phyloP scores from a whole-genome alignment of 1,140 invertebrate genomes.

The Drosophila subobscura region DNA sequence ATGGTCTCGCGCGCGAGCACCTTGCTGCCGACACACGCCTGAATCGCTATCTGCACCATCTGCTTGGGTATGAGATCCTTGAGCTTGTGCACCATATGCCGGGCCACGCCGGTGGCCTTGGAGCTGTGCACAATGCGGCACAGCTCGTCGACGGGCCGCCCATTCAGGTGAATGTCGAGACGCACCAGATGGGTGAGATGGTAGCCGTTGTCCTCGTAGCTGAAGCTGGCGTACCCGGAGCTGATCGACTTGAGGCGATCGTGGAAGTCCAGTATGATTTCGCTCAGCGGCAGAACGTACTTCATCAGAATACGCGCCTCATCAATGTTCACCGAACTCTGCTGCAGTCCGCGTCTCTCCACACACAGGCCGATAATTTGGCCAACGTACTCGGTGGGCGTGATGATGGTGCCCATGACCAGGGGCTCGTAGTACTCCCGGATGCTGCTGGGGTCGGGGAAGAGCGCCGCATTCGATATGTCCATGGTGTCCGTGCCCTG shows the following conservation, averaged over 20 bases:
- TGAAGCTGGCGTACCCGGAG: slow-evolving; percentile 98
- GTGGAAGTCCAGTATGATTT: slow-evolving; percentile 98
- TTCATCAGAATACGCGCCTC: slow-evolving; percentile 91
- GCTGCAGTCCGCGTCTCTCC: slow-evolving; percentile 91
- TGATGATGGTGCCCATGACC: slow-evolving; percentile 94
- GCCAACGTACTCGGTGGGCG: slow-evolving; percentile 90
- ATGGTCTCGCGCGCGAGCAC: slow-evolving; percentile 94
- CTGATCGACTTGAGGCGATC: slow-evolving; percentile 94
- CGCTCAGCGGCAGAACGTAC: slow-evolving; percentile 94
- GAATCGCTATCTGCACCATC: slow-evolving; percentile 93
- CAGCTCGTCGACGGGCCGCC: slow-evolving; percentile 92
- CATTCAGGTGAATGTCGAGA: slow-evolving; percentile 93
- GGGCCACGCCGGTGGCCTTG: slow-evolving; percentile 88
- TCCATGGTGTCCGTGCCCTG: slow-evolving; percentile 88
- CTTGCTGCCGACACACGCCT: slow-evolving; percentile 92
- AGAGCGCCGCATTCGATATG: slow-evolving; percentile 93
- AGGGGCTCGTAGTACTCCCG: slow-evolving; percentile 94
- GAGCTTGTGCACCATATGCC: slow-evolving; percentile 90
- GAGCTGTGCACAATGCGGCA: slow-evolving; percentile 91
- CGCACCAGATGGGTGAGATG: slow-evolving; percentile 86
- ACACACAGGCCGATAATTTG: slow-evolving; percentile 89
- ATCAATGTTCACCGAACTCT: slow-evolving; percentile 91
- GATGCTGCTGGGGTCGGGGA: slow-evolving; percentile 89
- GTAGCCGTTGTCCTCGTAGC: slow-evolving; percentile 97
- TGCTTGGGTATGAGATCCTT: slow-evolving; percentile 95